Conservation (phyloP, 2,113 vertebrate species). For the Spheniscus mendiculus region DNA sequence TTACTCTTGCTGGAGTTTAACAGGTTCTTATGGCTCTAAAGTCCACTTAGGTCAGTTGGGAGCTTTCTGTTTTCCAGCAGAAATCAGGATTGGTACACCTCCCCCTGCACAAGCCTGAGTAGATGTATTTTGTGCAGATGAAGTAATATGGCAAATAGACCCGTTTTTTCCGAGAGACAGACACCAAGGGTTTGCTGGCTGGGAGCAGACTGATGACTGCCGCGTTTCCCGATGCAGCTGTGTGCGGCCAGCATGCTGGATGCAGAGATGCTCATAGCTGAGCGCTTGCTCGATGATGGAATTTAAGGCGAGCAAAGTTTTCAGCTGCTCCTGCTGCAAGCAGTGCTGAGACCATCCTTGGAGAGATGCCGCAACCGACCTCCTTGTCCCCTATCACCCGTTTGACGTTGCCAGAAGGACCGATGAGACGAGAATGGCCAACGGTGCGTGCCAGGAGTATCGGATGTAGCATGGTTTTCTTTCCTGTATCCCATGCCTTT, state of each 20-base stretch:
- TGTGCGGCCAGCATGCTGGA: not conserved
- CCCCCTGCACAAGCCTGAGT: not conserved
- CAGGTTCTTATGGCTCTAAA: not conserved
- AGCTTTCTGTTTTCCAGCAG: not conserved
- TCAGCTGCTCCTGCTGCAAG: not conserved
- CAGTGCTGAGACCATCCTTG: rapidly evolving
- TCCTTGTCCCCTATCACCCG: rapidly evolving
- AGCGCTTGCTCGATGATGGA: rapidly evolving
- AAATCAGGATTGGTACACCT: not conserved
- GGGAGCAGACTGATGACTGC: not conserved
- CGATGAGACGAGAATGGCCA: rapidly evolving
- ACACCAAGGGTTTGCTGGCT: not conserved
- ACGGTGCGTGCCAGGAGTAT: rapidly evolving
- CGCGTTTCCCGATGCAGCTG: not conserved
- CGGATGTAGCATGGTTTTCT: rapidly evolving
- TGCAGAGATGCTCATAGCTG: not conserved
- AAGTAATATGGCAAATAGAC: not conserved
- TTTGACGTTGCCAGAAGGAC: rapidly evolving
- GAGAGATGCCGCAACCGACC: not conserved
- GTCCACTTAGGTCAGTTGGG: not conserved
- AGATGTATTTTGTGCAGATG: not conserved
- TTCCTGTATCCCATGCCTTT: rapidly evolving
- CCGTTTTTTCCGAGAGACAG: not conserved
- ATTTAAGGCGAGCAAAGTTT: not conserved
- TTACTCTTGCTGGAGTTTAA: not conserved